phyloP scores from a whole-genome alignment of 2,888 invertebrate genomes.

The Xanthorhoe designata region DNA sequence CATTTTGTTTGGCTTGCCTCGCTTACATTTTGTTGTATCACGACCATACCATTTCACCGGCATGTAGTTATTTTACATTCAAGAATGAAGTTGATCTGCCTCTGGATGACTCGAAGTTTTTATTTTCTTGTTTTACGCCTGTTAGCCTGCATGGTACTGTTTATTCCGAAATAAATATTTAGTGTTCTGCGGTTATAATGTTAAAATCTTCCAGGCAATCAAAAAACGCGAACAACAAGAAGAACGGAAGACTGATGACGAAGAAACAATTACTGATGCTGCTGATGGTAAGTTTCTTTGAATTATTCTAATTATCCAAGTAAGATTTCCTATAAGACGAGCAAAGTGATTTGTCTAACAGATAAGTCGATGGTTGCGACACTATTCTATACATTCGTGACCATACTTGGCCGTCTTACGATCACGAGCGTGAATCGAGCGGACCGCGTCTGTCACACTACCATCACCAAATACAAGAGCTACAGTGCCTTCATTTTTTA shows the following conservation, averaged over 20 bases:
- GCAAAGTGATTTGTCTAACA: conserved; percentile 56
- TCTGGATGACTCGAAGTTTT: conserved; percentile 44
- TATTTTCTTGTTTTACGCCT: conserved; percentile 51
- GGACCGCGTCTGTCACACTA: conserved; percentile 62
- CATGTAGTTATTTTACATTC: conserved; percentile 58
- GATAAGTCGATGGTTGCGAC: conserved; percentile 67
- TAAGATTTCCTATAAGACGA: conserved; percentile 36
- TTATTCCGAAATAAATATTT: conserved; percentile 26
- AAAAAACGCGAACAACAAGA: conserved; percentile 78
- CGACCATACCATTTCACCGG: conserved; percentile 62
- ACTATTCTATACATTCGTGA: conserved; percentile 77
- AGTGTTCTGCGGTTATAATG: conserved; percentile 39
- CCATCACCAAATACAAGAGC: conserved; percentile 61
- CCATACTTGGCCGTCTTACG: conserved; percentile 63
- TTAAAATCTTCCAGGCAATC: conserved; percentile 75
- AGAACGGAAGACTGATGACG: conserved; percentile 77
- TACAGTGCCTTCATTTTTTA: conserved; percentile 61
- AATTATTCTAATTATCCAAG: conserved; percentile 37
- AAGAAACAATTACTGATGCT: conserved; percentile 69
- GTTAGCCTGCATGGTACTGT: conserved; percentile 52
- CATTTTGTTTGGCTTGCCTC: conserved; percentile 72
- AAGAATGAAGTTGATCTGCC: conserved; percentile 54
- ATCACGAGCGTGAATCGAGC: conserved; percentile 66
- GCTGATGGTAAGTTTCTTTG: conserved; percentile 72
- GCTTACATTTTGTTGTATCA: conserved; percentile 67